Conservation (phyloP, 2,888 invertebrate genomes). For the Macrosoma leucophasiata region DNA sequence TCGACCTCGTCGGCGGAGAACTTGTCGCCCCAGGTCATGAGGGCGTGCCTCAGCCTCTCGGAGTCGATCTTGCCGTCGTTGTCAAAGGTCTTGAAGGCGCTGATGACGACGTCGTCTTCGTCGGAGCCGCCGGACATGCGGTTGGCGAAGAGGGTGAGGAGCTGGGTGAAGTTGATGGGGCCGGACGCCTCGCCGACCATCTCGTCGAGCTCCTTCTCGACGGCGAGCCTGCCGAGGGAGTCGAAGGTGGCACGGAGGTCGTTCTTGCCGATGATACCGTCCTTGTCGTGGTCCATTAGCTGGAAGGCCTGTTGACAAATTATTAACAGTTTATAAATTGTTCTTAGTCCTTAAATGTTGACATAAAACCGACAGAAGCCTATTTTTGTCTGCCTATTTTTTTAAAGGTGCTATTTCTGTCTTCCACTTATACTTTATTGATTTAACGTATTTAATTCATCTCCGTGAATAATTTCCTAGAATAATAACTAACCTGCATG, state of each 20-base stretch:
- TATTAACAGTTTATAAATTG: background rate
- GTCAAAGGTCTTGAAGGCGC: conserved; percentile 95
- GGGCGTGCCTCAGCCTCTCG: conserved; percentile 91
- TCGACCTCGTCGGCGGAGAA: conserved; percentile 92
- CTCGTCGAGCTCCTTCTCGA: conserved; percentile 93
- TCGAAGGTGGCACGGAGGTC: conserved; percentile 95
- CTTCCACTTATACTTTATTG: no score
- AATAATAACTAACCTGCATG: no score
- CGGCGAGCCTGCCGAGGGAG: conserved; percentile 91
- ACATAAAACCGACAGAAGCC: no score
- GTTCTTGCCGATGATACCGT: conserved; percentile 91
- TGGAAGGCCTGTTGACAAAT: conserved; percentile 84
- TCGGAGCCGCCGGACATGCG: conserved; percentile 95
- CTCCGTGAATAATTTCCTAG: no score
- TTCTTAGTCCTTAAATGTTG: no score
- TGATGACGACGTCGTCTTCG: conserved; percentile 93
- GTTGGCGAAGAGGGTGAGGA: conserved; percentile 92
- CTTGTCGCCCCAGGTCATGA: conserved; percentile 96
- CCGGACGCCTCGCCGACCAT: conserved; percentile 92
- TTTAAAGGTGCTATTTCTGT: no score
- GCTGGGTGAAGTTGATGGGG: conserved; percentile 96
- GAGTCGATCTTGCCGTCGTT: conserved; percentile 91
- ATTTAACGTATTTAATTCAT: no score
- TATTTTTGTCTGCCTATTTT: background rate
- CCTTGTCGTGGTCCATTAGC: conserved; percentile 97